These are phyloP conservation scores for Pristionchus arcanus DNA, from an alignment of 2,888 invertebrate species.

Conservation along the genomic window DNA sequence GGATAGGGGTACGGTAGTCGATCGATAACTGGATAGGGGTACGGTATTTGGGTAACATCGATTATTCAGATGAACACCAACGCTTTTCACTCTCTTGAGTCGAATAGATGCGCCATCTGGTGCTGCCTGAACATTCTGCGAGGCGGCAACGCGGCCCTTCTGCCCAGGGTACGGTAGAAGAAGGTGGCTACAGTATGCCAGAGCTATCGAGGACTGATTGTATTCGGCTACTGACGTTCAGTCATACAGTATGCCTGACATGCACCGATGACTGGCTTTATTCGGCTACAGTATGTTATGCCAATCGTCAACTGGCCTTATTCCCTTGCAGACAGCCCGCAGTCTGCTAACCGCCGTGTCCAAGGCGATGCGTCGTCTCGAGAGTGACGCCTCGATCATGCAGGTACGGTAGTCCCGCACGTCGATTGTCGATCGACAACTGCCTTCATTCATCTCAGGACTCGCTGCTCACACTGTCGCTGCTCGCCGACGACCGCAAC, in stretches of 20 bases:
- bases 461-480: conserved; percentile 37
- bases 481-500: conserved; percentile 52
- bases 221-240: not conserved
- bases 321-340: conserved; percentile 29
- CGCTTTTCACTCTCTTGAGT: not conserved
- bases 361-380: not conserved
- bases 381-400: not conserved
- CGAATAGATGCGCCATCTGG: conserved; percentile 31
- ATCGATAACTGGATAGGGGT: not conserved
- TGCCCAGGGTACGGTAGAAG: not conserved
- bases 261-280: not conserved
- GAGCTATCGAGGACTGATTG: not conserved
- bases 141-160: not conserved
- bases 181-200: not conserved
- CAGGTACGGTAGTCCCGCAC: conserved; percentile 14
- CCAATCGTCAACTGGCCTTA: not conserved
- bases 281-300: not conserved
- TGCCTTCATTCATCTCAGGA: conserved; percentile 10
- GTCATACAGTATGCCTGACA: no score
- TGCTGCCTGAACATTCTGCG: conserved; percentile 43
- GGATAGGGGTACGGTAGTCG: not conserved
- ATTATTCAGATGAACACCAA: not conserved
- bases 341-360: not conserved
- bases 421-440: not conserved
- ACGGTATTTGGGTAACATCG: not conserved